phyloP scores from a whole-genome alignment of 2,888 invertebrate genomes.

The Gonocerus acuteangulatus region DNA sequence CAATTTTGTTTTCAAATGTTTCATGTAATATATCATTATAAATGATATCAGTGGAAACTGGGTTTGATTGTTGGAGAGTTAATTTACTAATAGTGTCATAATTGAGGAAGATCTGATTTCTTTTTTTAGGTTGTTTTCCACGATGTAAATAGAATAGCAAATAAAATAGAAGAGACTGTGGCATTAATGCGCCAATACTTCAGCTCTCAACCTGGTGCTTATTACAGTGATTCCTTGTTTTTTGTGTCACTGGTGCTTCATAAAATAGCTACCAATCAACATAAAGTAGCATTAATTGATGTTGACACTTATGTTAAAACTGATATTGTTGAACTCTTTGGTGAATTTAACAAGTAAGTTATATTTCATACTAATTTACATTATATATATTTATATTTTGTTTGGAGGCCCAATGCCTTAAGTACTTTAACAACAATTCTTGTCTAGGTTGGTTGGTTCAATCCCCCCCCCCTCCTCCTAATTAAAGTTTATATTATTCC shows the following conservation, averaged over 20 bases:
- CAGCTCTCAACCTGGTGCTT: conserved; percentile 51
- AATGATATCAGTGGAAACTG: too few relatives aligned
- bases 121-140: conserved; percentile 50
- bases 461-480: too few relatives aligned
- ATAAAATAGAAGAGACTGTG: conserved; percentile 55
- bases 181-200: conserved; percentile 62
- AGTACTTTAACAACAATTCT: too few relatives aligned
- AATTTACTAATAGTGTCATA: too few relatives aligned
- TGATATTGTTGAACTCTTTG: conserved; percentile 58
- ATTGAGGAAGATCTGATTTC: too few relatives aligned
- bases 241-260: conserved; percentile 68
- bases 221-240: conserved; percentile 71
- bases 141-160: conserved; percentile 54
- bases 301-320: conserved; percentile 66
- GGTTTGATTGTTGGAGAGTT: too few relatives aligned
- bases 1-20: too few relatives aligned
- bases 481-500: too few relatives aligned
- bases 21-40: too few relatives aligned
- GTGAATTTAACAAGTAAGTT: conserved; percentile 54
- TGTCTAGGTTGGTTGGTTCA: too few relatives aligned
- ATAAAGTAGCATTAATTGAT: conserved; percentile 62
- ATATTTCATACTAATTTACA: neutral
- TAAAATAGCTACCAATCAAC: conserved; percentile 53
- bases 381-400: neutral
- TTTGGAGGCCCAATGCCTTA: too few relatives aligned